These are phyloP conservation scores for Catocala fraxini DNA, from an alignment of 2,888 invertebrate genomes.

Conservation along the genomic window DNA sequence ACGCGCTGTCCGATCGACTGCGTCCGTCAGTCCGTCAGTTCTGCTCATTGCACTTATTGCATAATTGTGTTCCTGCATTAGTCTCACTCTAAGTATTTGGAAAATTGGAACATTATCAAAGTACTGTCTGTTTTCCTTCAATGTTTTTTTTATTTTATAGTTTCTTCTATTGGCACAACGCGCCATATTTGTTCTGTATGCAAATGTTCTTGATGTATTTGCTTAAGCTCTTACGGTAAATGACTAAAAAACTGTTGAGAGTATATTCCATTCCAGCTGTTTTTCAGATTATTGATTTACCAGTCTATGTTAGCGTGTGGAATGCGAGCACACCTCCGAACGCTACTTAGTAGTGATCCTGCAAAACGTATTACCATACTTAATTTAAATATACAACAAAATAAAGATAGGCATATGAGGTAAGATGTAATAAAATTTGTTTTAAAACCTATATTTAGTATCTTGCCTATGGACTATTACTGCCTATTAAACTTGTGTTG, in stretches of 20 bases:
- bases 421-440: no score
- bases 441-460: no score
- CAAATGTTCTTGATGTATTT: slow-evolving; percentile 15
- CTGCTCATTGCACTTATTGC: slow-evolving; percentile 74
- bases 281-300: slow-evolving; percentile 11
- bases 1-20: slow-evolving; percentile 58
- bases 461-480: no score
- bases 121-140: slow-evolving; percentile 27
- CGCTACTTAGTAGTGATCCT: no score
- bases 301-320: not conserved
- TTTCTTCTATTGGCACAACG: not conserved
- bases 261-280: not conserved
- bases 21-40: slow-evolving; percentile 68
- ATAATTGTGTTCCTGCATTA: slow-evolving; percentile 58
- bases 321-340: not conserved
- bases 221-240: not conserved
- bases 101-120: slow-evolving; percentile 44
- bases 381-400: no score
- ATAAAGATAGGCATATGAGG: no score
- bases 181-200: slow-evolving; percentile 11
- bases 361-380: no score
- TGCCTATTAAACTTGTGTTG: no score
- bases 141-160: slow-evolving; percentile 12
- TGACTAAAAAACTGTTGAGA: not conserved
- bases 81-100: slow-evolving; percentile 33